Evolutionary conservation across 2,797 vertebrate species (phyloP).

Genomic region (Fistularia commersonii): DNA sequence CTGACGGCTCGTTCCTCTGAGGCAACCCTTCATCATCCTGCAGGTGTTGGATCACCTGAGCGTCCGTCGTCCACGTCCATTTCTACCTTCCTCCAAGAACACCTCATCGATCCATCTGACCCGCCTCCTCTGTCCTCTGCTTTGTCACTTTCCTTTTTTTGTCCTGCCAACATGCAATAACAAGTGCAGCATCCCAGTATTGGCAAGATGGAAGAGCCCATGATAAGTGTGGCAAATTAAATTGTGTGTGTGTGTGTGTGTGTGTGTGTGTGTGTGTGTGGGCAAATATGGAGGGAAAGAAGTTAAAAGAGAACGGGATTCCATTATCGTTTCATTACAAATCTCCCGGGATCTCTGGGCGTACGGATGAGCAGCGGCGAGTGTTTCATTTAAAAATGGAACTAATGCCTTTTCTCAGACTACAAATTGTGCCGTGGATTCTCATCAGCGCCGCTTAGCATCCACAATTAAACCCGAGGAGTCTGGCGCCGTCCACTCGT

Average conservation of each 20-base stretch:
- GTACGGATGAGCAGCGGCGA: constrained; percentile 37
- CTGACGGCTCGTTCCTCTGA: constrained; percentile 30
- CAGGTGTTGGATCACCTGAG: constrained; percentile 54
- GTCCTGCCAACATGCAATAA: constrained; percentile 7
- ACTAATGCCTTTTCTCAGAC: constrained; percentile 48
- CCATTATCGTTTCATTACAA: constrained; percentile 60
- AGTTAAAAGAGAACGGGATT: constrained; percentile 35
- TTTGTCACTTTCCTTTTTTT: constrained; percentile 36
- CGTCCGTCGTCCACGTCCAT: constrained; percentile 26
- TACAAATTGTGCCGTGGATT: constrained; percentile 51
- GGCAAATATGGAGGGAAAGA: not conserved
- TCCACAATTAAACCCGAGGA: constrained; percentile 42
- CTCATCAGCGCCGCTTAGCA: constrained; percentile 28
- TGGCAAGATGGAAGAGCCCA: constrained; percentile 28
- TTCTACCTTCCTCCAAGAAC: constrained; percentile 51
- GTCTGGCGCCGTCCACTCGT: constrained; percentile 22
- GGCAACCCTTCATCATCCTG: not conserved
- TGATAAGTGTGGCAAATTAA: constrained; percentile 33
- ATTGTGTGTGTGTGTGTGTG: constrained; percentile 7
- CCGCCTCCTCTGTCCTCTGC: constrained; percentile 22
- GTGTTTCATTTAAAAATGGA: constrained; percentile 55
- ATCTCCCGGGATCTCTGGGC: constrained; percentile 26
- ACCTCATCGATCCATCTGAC: constrained; percentile 52
- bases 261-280: constrained; percentile 1
- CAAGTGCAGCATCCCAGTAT: constrained; percentile 5